Percentiles rank a stretch among this genome's conserved stretches.
These are phyloP conservation scores for Sebastolobus alascanus DNA, from an alignment of 2,797 vertebrate genomes.

Conservation along the genomic window DNA sequence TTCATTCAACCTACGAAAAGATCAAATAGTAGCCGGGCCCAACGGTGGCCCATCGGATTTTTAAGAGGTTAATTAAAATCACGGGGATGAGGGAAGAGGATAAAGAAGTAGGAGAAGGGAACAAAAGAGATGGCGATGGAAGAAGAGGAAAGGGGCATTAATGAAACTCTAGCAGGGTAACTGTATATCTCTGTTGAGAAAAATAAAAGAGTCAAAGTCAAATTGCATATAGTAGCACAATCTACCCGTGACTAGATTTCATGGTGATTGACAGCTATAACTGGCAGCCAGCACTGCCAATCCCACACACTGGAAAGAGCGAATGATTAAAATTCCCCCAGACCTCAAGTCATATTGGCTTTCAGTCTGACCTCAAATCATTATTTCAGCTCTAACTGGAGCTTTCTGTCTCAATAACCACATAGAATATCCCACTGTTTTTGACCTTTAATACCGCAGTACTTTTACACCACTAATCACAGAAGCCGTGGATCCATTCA, in stretches of 20 bases:
- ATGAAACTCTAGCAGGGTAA: not conserved
- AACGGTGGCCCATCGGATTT: too few relatives aligned
- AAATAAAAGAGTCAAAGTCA: not conserved
- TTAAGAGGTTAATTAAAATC: too few relatives aligned
- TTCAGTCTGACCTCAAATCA: not conserved
- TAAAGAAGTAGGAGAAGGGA: not conserved
- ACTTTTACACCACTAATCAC: not conserved
- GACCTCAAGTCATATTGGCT: not conserved
- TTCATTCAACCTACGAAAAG: too few relatives aligned
- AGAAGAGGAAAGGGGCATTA: not conserved
- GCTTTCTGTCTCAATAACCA: not conserved
- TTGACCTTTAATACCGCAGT: not conserved
- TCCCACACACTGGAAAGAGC: slow-evolving; percentile 21
- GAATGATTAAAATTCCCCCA: slow-evolving; percentile 4
- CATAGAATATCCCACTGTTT: slow-evolving; percentile 1
- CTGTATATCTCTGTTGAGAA: not conserved
- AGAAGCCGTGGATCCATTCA: too few relatives aligned
- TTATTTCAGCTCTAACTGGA: not conserved
- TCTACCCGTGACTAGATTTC: not conserved
- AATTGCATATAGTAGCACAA: not conserved
- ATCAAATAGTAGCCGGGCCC: too few relatives aligned
- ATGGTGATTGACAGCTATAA: slow-evolving; percentile 1
- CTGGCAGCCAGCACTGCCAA: not conserved
- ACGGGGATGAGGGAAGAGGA: not conserved
- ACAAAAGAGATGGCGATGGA: not conserved